Conservation (phyloP, 1,140 invertebrate species). For the Cherax quadricarinatus region DNA sequence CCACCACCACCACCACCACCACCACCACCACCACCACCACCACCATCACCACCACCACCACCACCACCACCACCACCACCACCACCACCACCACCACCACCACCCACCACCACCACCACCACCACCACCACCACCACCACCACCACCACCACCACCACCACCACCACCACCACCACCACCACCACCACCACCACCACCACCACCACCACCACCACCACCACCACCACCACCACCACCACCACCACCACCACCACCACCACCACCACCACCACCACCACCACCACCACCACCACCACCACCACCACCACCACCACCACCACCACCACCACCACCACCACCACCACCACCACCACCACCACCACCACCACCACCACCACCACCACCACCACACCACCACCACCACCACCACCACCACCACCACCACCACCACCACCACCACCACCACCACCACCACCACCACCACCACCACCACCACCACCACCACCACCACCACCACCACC, state of each 20-base stretch:
- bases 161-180: neutral
- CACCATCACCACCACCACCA: neutral
- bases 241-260: slow-evolving; percentile 4
- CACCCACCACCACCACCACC: neutral
- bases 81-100: neutral
- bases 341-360: neutral
- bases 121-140: neutral
- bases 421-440: neutral
- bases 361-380: neutral
- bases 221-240: slow-evolving; percentile 5
- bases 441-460: neutral
- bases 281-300: neutral
- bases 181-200: neutral
- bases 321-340: neutral
- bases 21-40: neutral
- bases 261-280: neutral
- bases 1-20: neutral
- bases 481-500: neutral
- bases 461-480: neutral
- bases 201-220: slow-evolving; percentile 10
- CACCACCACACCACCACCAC: neutral
- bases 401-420: slow-evolving; percentile 1
- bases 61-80: neutral
- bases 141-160: neutral
- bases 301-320: neutral